Percentiles rank a stretch among this genome's conserved stretches.
These are phyloP conservation scores for Schrankia costaestrigalis DNA, from an alignment of 2,888 invertebrate species.

Conservation along the genomic window DNA sequence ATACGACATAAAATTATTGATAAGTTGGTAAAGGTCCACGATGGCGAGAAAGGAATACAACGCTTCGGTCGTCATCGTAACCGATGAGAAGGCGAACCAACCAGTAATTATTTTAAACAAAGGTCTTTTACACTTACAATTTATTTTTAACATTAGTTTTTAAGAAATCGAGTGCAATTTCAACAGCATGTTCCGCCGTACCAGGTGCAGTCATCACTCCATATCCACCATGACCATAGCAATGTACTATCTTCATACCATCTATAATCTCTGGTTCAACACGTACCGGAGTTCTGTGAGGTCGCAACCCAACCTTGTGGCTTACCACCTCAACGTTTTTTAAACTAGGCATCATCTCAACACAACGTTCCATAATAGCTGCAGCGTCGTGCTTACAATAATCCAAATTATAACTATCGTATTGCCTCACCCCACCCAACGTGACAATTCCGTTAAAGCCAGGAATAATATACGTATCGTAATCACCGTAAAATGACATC, in stretches of 20 bases:
- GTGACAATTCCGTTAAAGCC: slow-evolving; percentile 86
- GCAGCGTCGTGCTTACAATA: slow-evolving; percentile 86
- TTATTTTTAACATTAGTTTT: slow-evolving; percentile 52
- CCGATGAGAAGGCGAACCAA: too few relatives aligned
- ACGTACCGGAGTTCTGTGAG: slow-evolving; percentile 87
- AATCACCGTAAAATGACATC: slow-evolving; percentile 92
- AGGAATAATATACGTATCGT: slow-evolving; percentile 92
- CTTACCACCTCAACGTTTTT: slow-evolving; percentile 79
- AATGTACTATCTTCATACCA: slow-evolving; percentile 87
- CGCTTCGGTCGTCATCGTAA: too few relatives aligned
- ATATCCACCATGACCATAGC: slow-evolving; percentile 97
- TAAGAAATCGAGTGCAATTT: slow-evolving; percentile 82
- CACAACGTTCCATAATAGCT: slow-evolving; percentile 89
- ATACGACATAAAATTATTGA: too few relatives aligned
- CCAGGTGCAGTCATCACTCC: slow-evolving; percentile 95
- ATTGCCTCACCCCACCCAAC: slow-evolving; percentile 92
- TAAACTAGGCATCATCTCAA: slow-evolving; percentile 86
- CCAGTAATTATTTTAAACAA: too few relatives aligned
- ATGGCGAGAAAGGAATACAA: too few relatives aligned
- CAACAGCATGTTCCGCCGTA: slow-evolving; percentile 88
- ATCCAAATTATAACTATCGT: slow-evolving; percentile 85
- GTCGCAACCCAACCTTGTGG: slow-evolving; percentile 90
- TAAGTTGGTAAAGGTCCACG: too few relatives aligned
- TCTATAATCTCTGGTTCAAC: slow-evolving; percentile 83
- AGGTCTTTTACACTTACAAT: too few relatives aligned